Percentiles rank a stretch among this genome's conserved stretches.
Conservation (phyloP, 2,888 invertebrate species). For the Graphium colonna region DNA sequence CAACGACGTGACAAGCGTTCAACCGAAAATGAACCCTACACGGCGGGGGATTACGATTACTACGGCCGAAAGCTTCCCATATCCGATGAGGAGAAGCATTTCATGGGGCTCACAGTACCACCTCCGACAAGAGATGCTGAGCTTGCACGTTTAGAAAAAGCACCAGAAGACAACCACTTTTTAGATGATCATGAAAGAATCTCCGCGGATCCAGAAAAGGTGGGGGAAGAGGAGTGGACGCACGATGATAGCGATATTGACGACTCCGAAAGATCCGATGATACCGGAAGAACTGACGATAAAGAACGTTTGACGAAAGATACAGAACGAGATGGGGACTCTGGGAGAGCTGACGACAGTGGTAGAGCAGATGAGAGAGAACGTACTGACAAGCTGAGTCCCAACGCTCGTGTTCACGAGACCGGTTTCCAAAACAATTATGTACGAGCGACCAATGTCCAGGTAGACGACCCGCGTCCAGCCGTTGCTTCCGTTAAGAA, state of each 20-base stretch:
- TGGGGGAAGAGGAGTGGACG: constrained; percentile 33
- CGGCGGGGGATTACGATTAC: constrained; percentile 61
- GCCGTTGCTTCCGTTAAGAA: constrained; percentile 29
- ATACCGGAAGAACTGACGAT: constrained; percentile 26
- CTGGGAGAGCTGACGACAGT: constrained; percentile 38
- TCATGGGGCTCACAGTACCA: constrained; percentile 50
- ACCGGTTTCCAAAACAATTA: constrained; percentile 58
- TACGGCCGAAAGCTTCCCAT: constrained; percentile 56
- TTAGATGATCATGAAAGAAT: constrained; percentile 58
- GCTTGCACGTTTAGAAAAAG: constrained; percentile 49
- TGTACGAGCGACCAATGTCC: constrained; percentile 56
- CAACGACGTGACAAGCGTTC: constrained; percentile 50
- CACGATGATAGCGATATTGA: constrained; percentile 32
- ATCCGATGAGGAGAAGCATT: constrained; percentile 61
- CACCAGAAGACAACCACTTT: constrained; percentile 41
- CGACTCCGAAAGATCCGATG: constrained; percentile 8
- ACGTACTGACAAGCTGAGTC: constrained; percentile 47
- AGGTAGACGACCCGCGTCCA: constrained; percentile 52
- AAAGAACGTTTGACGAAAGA: constrained; percentile 26
- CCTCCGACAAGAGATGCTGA: constrained; percentile 60
- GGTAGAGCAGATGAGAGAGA: constrained; percentile 39
- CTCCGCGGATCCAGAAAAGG: constrained; percentile 50
- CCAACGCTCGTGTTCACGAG: constrained; percentile 56
- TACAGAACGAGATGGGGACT: constrained; percentile 38
- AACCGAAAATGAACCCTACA: constrained; percentile 39